Conservation (phyloP, 1,140 invertebrate species). For the Pinna nobilis region DNA sequence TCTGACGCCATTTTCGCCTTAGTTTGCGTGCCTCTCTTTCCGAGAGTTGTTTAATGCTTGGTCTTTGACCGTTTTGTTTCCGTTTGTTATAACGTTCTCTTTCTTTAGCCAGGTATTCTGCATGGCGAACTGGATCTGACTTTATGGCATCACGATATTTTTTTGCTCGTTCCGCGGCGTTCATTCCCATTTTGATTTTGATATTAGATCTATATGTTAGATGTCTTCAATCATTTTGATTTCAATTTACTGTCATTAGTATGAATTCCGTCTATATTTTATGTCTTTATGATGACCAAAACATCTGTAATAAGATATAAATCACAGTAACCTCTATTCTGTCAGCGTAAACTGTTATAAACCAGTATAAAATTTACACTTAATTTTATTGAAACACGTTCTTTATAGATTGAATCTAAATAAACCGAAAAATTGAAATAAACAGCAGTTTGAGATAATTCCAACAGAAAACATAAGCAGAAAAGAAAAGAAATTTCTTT, state of each 20-base stretch:
- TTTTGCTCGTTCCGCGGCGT: constrained; percentile 16
- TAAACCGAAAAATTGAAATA: no score
- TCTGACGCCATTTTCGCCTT: constrained; percentile 1
- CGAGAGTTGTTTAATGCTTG: neutral
- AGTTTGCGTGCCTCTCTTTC: constrained; percentile 2
- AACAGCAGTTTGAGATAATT: no score
- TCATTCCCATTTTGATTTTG: neutral
- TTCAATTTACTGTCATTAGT: neutral
- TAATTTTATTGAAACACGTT: neutral
- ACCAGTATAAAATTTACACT: neutral
- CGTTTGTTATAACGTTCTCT: constrained; percentile 2
- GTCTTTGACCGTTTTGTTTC: neutral
- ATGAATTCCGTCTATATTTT: neutral
- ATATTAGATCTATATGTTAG: neutral
- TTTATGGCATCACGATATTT: constrained; percentile 6
- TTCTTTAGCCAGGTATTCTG: constrained; percentile 17
- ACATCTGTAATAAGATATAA: no score
- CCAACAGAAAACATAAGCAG: no score
- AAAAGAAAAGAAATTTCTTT: no score
- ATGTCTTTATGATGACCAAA: neutral
- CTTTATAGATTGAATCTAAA: neutral
- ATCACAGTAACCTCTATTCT: neutral
- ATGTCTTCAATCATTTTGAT: neutral
- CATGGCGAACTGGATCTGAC: neutral
- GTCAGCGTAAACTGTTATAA: neutral